phyloP scores from a whole-genome alignment of 2,888 invertebrate species.

The Microplitis deprimator region DNA sequence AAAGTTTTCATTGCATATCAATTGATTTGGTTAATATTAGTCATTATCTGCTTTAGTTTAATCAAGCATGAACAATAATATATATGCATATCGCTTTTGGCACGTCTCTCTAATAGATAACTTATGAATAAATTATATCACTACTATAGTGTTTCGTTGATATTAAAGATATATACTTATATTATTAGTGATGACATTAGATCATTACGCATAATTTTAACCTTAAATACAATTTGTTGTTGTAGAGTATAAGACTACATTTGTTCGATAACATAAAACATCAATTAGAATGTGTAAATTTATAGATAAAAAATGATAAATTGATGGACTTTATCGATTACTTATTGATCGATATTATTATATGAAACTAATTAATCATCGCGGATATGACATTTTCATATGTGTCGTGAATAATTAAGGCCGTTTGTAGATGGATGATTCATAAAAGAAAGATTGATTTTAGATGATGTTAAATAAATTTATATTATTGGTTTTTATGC shows the following conservation, averaged over 20 bases:
- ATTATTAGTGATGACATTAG: background rate
- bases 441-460: too few relatives aligned
- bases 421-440: background rate
- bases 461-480: too few relatives aligned
- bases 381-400: background rate
- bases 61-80: too few relatives aligned
- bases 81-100: too few relatives aligned
- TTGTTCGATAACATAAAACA: background rate
- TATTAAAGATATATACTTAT: background rate
- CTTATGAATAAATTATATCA: background rate
- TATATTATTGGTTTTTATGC: too few relatives aligned
- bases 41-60: too few relatives aligned
- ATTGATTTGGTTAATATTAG: too few relatives aligned
- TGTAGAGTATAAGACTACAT: background rate
- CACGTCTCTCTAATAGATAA: background rate
- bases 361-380: background rate
- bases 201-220: background rate
- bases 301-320: background rate
- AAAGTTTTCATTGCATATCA: too few relatives aligned
- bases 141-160: background rate
- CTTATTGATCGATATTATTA: too few relatives aligned
- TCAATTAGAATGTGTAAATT: background rate
- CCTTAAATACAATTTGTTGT: background rate
- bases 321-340: background rate
- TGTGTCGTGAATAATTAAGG: background rate